phyloP scores from a whole-genome alignment of 2,888 invertebrate genomes.

The Drosophila silvestris region DNA sequence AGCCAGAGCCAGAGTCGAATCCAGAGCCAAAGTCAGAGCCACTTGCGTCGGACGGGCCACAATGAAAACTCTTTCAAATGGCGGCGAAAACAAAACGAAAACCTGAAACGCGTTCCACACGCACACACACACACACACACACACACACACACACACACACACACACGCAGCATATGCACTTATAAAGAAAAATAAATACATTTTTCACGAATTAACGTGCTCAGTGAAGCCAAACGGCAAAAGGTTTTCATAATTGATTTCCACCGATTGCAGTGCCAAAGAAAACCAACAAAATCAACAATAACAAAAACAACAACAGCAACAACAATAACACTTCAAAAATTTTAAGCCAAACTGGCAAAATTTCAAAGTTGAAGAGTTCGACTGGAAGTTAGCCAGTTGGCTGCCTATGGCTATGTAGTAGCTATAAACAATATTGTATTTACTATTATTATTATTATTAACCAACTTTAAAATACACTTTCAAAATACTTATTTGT shows the following conservation, averaged over 20 bases:
- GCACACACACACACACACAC: neutral
- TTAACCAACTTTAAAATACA: too few species aligned
- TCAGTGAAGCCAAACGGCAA: constrained; percentile 72
- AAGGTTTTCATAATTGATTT: constrained; percentile 78
- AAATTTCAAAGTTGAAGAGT: neutral
- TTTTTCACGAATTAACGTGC: constrained; percentile 79
- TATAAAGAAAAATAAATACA: constrained; percentile 59
- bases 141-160: neutral
- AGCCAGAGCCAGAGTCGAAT: constrained; percentile 29
- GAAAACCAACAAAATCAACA: constrained; percentile 42
- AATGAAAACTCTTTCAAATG: constrained; percentile 78
- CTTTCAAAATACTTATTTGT: too few species aligned
- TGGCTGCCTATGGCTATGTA: neutral
- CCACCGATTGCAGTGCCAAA: constrained; percentile 68
- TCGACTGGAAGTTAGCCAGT: constrained; percentile 7
- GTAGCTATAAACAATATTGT: neutral
- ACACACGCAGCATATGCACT: constrained; percentile 10
- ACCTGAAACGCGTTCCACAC: constrained; percentile 27
- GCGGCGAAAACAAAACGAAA: constrained; percentile 45
- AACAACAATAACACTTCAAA: constrained; percentile 16
- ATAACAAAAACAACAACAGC: constrained; percentile 23
- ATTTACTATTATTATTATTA: neutral
- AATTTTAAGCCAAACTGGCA: constrained; percentile 17
- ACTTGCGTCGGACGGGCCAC: constrained; percentile 61
- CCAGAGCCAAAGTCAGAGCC: constrained; percentile 45